Conservation (phyloP, 2,113 vertebrate species). For the Brachionichthys hirsutus region DNA sequence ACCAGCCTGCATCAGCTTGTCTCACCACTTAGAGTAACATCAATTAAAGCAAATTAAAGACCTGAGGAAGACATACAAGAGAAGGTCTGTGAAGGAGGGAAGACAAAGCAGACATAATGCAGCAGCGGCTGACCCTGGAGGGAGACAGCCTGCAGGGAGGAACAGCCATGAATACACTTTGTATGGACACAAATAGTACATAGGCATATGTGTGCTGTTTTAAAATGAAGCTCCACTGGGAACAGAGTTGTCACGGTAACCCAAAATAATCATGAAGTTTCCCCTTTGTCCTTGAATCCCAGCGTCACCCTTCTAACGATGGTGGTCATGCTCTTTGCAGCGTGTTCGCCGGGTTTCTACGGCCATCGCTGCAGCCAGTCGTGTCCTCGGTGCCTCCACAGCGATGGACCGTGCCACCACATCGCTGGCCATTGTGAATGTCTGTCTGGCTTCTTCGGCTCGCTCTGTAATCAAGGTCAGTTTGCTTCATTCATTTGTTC, state of each 20-base stretch:
- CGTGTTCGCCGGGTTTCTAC: conserved; percentile 85
- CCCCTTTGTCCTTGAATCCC: background rate
- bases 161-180: background rate
- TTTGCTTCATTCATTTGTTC: background rate
- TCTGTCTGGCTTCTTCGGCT: conserved; percentile 85
- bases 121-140: conserved; percentile 2
- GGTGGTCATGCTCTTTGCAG: conserved; percentile 63
- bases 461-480: conserved; percentile 91
- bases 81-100: conserved; percentile 1
- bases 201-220: background rate
- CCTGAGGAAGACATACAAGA: conserved; percentile 27
- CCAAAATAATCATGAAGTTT: conserved; percentile 36
- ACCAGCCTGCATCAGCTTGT: conserved; percentile 1
- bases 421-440: conserved; percentile 86
- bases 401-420: conserved; percentile 85
- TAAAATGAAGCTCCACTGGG: background rate
- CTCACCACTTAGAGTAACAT: conserved; percentile 33
- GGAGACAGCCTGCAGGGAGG: background rate
- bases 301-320: background rate
- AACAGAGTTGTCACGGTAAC: conserved; percentile 13
- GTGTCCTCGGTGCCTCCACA: conserved; percentile 88
- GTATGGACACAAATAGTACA: background rate
- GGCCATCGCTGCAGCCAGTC: conserved; percentile 85
- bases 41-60: conserved; percentile 49
- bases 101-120: conserved; percentile 5